A percentile compares a stretch with the other conserved stretches of the same genome.
Evolutionary conservation across 2,888 invertebrate species (phyloP).

Genomic region (Andrena flavipes): DNA sequence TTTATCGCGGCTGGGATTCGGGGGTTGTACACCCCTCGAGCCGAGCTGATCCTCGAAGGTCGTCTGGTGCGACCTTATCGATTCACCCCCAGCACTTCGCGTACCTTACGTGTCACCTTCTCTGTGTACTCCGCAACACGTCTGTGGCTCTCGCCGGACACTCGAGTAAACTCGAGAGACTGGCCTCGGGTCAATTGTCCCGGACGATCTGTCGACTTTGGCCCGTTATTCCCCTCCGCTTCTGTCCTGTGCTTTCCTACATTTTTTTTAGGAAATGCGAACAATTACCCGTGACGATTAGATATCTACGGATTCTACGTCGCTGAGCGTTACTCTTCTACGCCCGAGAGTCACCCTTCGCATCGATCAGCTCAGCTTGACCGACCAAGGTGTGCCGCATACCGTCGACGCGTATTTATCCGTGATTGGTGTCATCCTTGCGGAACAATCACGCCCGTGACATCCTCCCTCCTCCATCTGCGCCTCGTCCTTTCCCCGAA

Average conservation of each 20-base stretch:
- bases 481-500: neutral
- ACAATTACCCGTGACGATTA: too few species aligned
- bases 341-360: too few species aligned
- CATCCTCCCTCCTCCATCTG: neutral
- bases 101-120: slow-evolving; percentile 52
- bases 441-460: slow-evolving; percentile 9
- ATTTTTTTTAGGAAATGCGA: too few species aligned
- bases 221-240: neutral
- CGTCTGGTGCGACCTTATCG: slow-evolving; percentile 83
- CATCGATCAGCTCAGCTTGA: too few species aligned
- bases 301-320: too few species aligned
- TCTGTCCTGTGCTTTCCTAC: too few species aligned
- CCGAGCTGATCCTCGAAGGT: slow-evolving; percentile 76
- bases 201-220: neutral
- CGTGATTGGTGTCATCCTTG: neutral
- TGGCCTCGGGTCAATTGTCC: neutral
- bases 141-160: neutral
- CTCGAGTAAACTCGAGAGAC: neutral
- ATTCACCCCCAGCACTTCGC: slow-evolving; percentile 74
- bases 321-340: too few species aligned
- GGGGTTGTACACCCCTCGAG: slow-evolving; percentile 65
- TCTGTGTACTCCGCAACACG: slow-evolving; percentile 26
- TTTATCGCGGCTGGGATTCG: slow-evolving; percentile 64
- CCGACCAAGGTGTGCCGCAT: neutral
- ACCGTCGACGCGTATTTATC: neutral